Base-by-base conservation (phyloP, 1,140 invertebrate genomes). In the Drosophila elegans region DNA sequence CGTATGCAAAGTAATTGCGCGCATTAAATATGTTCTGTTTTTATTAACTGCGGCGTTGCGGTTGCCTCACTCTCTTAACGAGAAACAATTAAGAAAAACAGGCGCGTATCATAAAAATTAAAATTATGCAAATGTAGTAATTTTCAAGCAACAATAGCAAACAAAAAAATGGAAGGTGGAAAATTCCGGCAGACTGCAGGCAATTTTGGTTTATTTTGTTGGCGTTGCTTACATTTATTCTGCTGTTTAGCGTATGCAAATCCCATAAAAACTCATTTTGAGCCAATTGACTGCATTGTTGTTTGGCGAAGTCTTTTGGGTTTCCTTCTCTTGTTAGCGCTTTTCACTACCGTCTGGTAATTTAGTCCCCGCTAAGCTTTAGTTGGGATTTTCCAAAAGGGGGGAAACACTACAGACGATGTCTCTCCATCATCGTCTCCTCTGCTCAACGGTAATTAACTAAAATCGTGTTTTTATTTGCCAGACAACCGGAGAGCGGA, bases 181-280 rank as follows among this genome's bases (percentile, higher is more conserved):
- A 41, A 48, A 38, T 45, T 62, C 42, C 1, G 53, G 44, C 38
- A 36, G 66, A 66, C 46, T 78, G 64, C 52, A 61, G 51, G 59
- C 51, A 60, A 68, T 62, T 57, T 62, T 36, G 51, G 49, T 44
- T 51, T 7, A 32, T 32, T 32, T 7, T 6, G 29, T 32, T 32
- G 29, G 29, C 29, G 5, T 74, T 85, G 84, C 74, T 88, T 80
- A 72, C 84, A 83, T 63, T 84, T 60, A 80, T 74, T 67, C 73
- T 53, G n/a, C 84, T 51, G 83, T 89, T 89, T 80, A 84, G 68
- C 74, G 68, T 74, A 88, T 89, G 84, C 84, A 88, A 88, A 89
- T 89, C 67, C 80, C 80, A 88, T 89, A 89, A 89, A 89, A 89
- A 89, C 84, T 89, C 76, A 88, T 88, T 86, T 86, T 73, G 63